Percentiles rank a stretch among this genome's conserved stretches.
These are phyloP conservation scores for Heliconius melpomene DNA, from an alignment of 1,140 invertebrate species.

Conservation along the genomic window DNA sequence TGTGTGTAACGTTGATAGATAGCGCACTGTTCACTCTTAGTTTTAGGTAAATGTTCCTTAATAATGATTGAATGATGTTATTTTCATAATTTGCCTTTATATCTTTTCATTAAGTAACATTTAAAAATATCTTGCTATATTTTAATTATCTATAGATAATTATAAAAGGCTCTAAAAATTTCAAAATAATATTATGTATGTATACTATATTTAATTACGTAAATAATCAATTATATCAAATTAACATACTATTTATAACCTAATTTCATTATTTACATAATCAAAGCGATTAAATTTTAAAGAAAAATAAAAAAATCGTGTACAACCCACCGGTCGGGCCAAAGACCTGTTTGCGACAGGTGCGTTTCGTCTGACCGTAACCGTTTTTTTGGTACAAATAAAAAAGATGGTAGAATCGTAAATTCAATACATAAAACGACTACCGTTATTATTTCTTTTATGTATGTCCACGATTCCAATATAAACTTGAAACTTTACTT, in stretches of 20 bases:
- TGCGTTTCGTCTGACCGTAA: constrained; percentile 24
- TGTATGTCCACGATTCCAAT: background rate
- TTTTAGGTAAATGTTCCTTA: background rate
- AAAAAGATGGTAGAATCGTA: constrained; percentile 1
- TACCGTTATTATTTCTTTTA: constrained; percentile 11
- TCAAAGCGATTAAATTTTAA: background rate
- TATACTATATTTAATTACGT: background rate
- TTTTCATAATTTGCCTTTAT: background rate
- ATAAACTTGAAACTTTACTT: background rate
- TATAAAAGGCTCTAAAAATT: no score
- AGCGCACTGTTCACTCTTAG: constrained; percentile 8
- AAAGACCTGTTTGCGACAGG: constrained; percentile 26
- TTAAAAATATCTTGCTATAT: no score
- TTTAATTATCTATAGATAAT: no score
- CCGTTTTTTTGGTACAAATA: constrained; percentile 15
- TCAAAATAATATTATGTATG: background rate
- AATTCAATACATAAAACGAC: constrained; percentile 10
- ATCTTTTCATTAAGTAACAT: no score
- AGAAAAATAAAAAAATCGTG: constrained; percentile 15
- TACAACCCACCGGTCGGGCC: constrained; percentile 19
- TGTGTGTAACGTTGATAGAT: constrained; percentile 27
- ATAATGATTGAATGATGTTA: background rate
- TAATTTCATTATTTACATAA: background rate
- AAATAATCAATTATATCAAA: background rate
- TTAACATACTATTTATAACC: background rate